These are phyloP conservation scores for Syrrhaptes paradoxus DNA, from an alignment of 2,113 vertebrate genomes.

Conservation along the genomic window DNA sequence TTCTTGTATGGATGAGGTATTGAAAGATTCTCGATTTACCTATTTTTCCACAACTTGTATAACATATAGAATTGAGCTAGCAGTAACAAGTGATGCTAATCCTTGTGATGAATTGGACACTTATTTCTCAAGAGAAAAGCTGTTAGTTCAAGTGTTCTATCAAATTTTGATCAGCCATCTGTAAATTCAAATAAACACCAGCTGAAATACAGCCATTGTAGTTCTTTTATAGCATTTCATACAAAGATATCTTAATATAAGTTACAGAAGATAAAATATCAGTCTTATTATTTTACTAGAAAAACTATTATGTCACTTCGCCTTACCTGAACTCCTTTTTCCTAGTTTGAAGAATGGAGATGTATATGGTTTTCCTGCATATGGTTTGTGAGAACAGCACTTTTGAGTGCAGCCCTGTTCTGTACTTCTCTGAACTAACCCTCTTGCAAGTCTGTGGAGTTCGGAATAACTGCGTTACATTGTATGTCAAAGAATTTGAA, in stretches of 20 bases:
- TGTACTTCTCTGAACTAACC: neutral
- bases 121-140: neutral
- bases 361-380: neutral
- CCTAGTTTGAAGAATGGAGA: neutral
- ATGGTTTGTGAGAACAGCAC: neutral
- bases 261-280: neutral
- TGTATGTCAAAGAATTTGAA: neutral
- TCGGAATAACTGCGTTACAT: neutral
- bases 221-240: neutral
- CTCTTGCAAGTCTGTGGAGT: neutral
- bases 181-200: neutral
- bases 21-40: neutral
- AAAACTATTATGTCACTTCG: accelerated
- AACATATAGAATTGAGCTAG: neutral
- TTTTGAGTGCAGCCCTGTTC: neutral
- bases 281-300: neutral
- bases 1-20: neutral
- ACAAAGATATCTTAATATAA: neutral
- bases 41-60: neutral
- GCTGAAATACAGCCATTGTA: neutral
- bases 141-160: neutral
- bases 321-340: neutral
- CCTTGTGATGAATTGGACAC: neutral
- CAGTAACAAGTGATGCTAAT: neutral
- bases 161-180: neutral